Conservation (phyloP, 2,888 invertebrate genomes). For the Scaptodrosophila latifasciaeformis region DNA sequence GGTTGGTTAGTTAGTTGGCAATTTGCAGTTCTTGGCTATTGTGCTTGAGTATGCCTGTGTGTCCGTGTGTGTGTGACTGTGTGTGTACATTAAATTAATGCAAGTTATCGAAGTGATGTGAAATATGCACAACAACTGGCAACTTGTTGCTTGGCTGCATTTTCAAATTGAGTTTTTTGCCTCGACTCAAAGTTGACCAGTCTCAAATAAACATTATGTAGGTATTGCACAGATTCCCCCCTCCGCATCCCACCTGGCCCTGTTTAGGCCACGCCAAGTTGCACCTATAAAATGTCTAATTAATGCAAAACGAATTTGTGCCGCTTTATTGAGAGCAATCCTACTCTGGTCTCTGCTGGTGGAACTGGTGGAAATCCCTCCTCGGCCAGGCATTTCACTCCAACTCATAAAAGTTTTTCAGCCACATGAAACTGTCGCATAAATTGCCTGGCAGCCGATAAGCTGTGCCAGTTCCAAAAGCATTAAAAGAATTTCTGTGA, state of each 20-base stretch:
- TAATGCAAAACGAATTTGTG: constrained; percentile 66
- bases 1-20: constrained; percentile 42
- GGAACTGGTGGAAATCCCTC: too few relatives aligned
- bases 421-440: constrained; percentile 44
- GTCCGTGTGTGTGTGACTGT: constrained; percentile 21
- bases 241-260: constrained; percentile 5
- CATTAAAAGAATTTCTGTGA: neutral
- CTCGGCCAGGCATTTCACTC: too few relatives aligned
- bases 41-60: constrained; percentile 13
- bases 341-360: neutral
- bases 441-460: constrained; percentile 54
- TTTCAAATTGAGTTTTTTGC: constrained; percentile 16
- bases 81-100: constrained; percentile 60
- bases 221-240: too few relatives aligned
- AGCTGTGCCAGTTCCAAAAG: constrained; percentile 37
- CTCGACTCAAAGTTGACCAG: constrained; percentile 43
- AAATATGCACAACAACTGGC: constrained; percentile 43
- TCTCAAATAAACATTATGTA: constrained; percentile 57
- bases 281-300: constrained; percentile 67
- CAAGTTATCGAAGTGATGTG: constrained; percentile 63
- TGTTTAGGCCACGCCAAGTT: constrained; percentile 31
- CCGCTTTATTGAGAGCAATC: constrained; percentile 42
- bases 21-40: constrained; percentile 33
- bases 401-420: neutral
- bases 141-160: constrained; percentile 38